Percentiles rank a stretch among this genome's conserved stretches.
Evolutionary conservation across 2,888 invertebrate genomes (phyloP).

Genomic region (Sarcophaga variegata): DNA sequence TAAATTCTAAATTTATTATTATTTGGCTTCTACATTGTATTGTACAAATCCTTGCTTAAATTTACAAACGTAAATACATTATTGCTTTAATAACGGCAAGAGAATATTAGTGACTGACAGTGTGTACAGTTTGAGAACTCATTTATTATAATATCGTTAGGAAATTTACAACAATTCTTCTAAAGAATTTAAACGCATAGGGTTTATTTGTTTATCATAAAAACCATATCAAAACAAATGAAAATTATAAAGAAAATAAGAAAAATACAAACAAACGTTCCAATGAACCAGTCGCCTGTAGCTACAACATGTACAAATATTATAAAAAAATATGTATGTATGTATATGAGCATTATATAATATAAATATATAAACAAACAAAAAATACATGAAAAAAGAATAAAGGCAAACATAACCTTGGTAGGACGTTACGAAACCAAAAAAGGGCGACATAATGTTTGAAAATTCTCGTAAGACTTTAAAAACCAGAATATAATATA

Average conservation of each 20-base stretch:
- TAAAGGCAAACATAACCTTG: not conserved
- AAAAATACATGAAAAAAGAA: constrained; percentile 14
- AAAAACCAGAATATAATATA: too few relatives aligned
- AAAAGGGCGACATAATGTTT: too few relatives aligned
- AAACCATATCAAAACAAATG: constrained; percentile 47
- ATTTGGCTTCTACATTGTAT: too few relatives aligned
- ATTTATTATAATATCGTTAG: not conserved
- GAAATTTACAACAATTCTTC: not conserved
- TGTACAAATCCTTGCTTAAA: not conserved
- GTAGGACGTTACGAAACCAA: too few relatives aligned
- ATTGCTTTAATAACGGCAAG: not conserved
- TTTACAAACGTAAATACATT: not conserved
- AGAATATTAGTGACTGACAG: not conserved
- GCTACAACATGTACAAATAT: too few relatives aligned
- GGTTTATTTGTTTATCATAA: constrained; percentile 55
- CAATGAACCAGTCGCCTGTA: not conserved
- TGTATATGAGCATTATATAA: too few relatives aligned
- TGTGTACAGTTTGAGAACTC: not conserved
- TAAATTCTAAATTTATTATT: too few relatives aligned
- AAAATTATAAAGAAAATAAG: constrained; percentile 38
- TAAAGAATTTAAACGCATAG: constrained; percentile 1
- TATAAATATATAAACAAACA: too few relatives aligned
- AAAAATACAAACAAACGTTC: not conserved
- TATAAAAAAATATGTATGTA: too few relatives aligned
- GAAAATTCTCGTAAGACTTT: too few relatives aligned